Evolutionary conservation across 2,888 invertebrate species (phyloP).

Genomic region (Polyommatus icarus): DNA sequence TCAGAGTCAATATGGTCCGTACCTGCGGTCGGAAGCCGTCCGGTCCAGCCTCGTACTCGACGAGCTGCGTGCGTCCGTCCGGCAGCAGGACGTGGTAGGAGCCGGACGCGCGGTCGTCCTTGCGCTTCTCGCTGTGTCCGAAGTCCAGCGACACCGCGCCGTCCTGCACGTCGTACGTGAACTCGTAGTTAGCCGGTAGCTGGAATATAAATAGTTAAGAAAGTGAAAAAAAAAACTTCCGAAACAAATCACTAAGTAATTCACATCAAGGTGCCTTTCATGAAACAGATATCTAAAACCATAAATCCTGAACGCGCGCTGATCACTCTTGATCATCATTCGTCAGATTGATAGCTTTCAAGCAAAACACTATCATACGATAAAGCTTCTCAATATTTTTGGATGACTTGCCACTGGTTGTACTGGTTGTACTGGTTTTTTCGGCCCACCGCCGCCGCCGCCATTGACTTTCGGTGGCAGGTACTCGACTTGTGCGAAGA

Average conservation of each 20-base stretch:
- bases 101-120: constrained; percentile 83
- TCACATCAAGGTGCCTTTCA: too few species aligned
- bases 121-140: constrained; percentile 83
- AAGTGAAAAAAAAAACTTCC: too few species aligned
- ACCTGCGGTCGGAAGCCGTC: constrained; percentile 83
- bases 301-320: too few species aligned
- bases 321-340: too few species aligned
- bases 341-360: too few species aligned
- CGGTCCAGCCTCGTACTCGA: constrained; percentile 83
- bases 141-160: constrained; percentile 80
- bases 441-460: constrained; percentile 46
- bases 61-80: constrained; percentile 83
- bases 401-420: too few species aligned
- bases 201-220: constrained; percentile 44
- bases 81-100: constrained; percentile 83
- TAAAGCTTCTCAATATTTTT: too few species aligned
- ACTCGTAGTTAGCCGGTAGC: constrained; percentile 83
- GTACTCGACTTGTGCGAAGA: constrained; percentile 66
- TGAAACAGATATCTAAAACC: too few species aligned
- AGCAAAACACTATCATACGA: too few species aligned
- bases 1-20: not conserved
- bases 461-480: constrained; percentile 73
- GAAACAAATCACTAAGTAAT: too few species aligned
- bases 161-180: constrained; percentile 83
- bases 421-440: too few species aligned